Evolutionary conservation across 2,113 vertebrate species (phyloP), one percentile per base, ranked within the genome.

Genomic region (Crotalus helleri): DNA sequence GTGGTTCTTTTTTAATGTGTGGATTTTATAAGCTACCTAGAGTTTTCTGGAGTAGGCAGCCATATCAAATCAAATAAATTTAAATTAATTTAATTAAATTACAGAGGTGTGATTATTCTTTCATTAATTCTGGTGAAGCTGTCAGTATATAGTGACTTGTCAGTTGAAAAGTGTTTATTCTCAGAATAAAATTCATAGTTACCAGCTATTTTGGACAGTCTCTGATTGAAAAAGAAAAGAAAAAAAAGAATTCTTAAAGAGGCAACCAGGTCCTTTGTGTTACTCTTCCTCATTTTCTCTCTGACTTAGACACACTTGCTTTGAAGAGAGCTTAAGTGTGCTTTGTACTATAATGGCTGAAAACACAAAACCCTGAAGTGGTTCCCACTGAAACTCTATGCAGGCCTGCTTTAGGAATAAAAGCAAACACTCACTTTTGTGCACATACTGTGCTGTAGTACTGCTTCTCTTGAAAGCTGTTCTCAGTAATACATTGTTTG

Each of bases 311-410:
- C 89, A 87, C 23, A 29, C 46, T 23, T 33, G 33, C 85, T 92
- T 49, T 87, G 46, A 21, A 53, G 85, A 64, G 57, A 92, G 21
- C 59, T 44, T 44, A 39, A 61, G 86, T 46, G 24, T 88, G 59
- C 49, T 53, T 92, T 92, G 86, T 74, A 9, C 88, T 64, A 88
- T 88, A 46, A 92, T 55, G 87, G 86, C 57, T 88, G 91, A 49
- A 64, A 92, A 74, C 59, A 92, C 59, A 92, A 74, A 92, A 61
- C 86, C 59, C 86, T 69, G 17, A 88, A 92, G 86, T 92, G 59
- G 86, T 69, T 88, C 87, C 91, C 26, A 4, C 10, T 92, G 91
- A 88, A 88, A 92, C 21, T 15, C 86, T 74, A 39, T 6, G n/a
- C 1, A 59, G 64, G 46, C 2, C 86, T 74, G 23, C 46, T 74